Conservation (phyloP, 2,113 vertebrate species). For the Hiodon tergisus region DNA sequence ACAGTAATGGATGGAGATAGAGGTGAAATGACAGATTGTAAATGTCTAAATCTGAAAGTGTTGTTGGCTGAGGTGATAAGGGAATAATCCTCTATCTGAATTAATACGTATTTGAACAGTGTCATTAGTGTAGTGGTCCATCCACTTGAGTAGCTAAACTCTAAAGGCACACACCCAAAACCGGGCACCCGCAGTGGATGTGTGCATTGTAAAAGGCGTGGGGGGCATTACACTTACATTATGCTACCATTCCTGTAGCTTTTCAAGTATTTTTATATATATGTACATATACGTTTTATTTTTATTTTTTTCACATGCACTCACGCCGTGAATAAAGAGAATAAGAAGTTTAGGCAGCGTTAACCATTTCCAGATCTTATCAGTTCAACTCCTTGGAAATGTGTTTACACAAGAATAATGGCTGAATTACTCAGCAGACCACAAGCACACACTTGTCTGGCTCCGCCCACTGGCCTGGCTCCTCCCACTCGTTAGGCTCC, state of each 20-base stretch:
- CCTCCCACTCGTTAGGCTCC: slow-evolving; percentile 16
- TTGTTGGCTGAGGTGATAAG: slow-evolving; percentile 7
- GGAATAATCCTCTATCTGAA: neutral
- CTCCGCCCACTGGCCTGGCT: slow-evolving; percentile 6
- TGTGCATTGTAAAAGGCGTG: slow-evolving; percentile 13
- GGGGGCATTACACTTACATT: neutral
- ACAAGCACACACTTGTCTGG: slow-evolving; percentile 28
- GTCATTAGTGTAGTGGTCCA: neutral
- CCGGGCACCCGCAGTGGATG: neutral
- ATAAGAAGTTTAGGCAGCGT: slow-evolving; percentile 5
- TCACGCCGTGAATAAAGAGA: neutral
- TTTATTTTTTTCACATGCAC: too few relatives aligned
- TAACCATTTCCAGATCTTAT: slow-evolving; percentile 26
- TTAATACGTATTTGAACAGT: neutral
- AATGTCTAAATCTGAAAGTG: neutral
- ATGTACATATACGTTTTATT: too few relatives aligned
- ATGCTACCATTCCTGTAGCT: neutral
- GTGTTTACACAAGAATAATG: slow-evolving; percentile 36
- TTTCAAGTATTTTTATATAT: too few relatives aligned
- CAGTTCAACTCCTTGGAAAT: slow-evolving; percentile 36
- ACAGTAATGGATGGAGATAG: slow-evolving; percentile 9
- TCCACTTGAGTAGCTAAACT: neutral
- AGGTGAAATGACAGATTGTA: neutral
- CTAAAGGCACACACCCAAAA: neutral
- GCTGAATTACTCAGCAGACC: slow-evolving; percentile 27